Evolutionary conservation across 2,888 invertebrate genomes (phyloP).

Genomic region (Rapana venosa): DNA sequence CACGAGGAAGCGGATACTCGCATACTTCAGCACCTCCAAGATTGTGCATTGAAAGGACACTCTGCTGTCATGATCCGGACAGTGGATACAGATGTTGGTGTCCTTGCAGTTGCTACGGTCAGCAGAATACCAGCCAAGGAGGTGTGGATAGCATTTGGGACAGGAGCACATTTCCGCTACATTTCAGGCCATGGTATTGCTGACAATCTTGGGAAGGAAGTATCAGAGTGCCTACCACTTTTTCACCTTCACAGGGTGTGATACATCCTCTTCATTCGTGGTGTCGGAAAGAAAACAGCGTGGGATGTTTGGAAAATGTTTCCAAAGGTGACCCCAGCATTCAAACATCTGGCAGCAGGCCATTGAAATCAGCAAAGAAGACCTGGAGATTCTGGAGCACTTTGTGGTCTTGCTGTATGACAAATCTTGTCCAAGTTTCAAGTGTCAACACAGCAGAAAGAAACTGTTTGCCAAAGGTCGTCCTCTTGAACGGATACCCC

Average conservation of each 20-base stretch:
- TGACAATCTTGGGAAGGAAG: conserved; percentile 40
- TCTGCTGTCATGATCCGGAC: conserved; percentile 40
- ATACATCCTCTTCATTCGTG: conserved; percentile 47
- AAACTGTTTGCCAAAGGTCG: conserved; percentile 50
- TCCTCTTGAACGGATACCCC: conserved; percentile 18
- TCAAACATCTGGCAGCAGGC: conserved; percentile 2
- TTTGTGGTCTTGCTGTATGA: conserved; percentile 57
- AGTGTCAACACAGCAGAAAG: conserved; percentile 50
- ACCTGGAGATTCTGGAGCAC: conserved; percentile 50
- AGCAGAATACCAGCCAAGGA: conserved; percentile 15
- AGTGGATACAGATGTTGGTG: conserved; percentile 52
- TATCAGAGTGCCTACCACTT: conserved; percentile 40
- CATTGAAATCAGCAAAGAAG: neutral
- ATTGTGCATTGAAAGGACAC: conserved; percentile 37
- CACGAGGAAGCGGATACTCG: conserved; percentile 53
- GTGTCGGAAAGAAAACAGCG: conserved; percentile 40
- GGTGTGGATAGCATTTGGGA: conserved; percentile 53
- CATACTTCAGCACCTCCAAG: conserved; percentile 44
- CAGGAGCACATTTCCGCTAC: conserved; percentile 47
- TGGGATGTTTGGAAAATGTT: conserved; percentile 31
- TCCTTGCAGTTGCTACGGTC: conserved; percentile 46
- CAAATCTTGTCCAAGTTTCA: conserved; percentile 33
- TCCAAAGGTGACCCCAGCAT: no score
- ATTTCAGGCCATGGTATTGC: conserved; percentile 52
- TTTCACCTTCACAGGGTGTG: conserved; percentile 55